Base-by-base conservation (phyloP, 1,140 invertebrate genomes). In the Drosophila watanabei region DNA sequence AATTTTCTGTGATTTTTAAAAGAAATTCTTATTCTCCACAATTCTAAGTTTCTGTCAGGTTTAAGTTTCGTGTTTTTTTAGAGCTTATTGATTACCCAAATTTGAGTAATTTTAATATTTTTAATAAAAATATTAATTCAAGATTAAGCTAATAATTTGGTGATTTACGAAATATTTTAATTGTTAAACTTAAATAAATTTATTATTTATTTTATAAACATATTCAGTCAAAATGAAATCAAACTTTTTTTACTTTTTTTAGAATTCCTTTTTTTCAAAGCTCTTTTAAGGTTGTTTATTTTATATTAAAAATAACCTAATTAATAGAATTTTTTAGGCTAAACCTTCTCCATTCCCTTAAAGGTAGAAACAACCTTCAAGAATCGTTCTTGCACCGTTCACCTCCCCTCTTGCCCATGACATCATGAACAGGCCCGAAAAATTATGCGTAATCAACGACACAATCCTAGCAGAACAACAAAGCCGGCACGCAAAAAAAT, bases 381-480 rank as follows among this genome's bases (percentile, higher is more conserved):
- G 32, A 62, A 35, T 30, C 11, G 35, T 46, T 69, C 68, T 68
- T 56, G 37, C 43, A 4, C 69, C 30, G 28, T 14, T 39, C 24
- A 35, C 41, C 49, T 11, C 52, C 41, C 51, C 54, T 45, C 45
- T 51, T 43, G 18, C n/a, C 75, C 78, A 89, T 88, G 86, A 90
- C 86, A 90, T 90, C 86, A 89, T 76, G 66, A 79, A 46, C 73
- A 59, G 73, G 62, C 70, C 73, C 81, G 49, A 78, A 86, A 90
- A 90, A 89, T 85, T 73, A 89, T 89, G 85, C 85, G 85, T 89
- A 89, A 89, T 89, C 85, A 85, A 54, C 71, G 71, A 73, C 75
- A 79, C 79, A 81, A 85, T 64, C 69, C 78, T 76, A 79, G 72
- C 70, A 80, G 81, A 82, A 86, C 75, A 32, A 66, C 43, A 75